Base-by-base conservation (phyloP, 2,113 vertebrate genomes). In the Mobula hypostoma region DNA sequence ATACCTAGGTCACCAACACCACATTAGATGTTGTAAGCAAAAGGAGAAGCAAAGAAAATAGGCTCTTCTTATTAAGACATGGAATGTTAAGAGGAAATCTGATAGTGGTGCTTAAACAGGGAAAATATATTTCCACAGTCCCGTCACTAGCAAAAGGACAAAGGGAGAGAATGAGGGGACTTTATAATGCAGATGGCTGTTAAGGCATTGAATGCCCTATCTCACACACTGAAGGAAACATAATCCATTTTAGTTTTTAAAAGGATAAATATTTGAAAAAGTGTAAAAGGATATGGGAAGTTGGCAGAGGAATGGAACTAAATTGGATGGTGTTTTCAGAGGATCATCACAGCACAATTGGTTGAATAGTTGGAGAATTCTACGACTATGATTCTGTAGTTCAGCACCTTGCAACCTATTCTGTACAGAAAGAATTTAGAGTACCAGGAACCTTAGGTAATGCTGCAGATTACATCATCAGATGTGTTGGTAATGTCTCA, bases 251-350 rank as follows among this genome's bases (percentile, higher is more conserved):
- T 24, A 85, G 82, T 56, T 85, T 83, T 85, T 61, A 61, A 85
- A 85, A 85, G 24, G 48, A 85, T 85, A 85, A 85, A 85, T 85
- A 58, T 58, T 85, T 85, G 48, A 27, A 58, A 83, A 85, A 85
- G 2, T 85, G 82, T 85, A 27, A 61, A 58, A 29, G 2, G 48
- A 85, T 85, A 85, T 61, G 82, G 82, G 48, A 61, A 85, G 82
- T 27, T 29, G 82, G 82, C 82, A 83, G 82, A 17, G 79, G 40
- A 83, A 83, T 83, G 82, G 24, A 85, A 58, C 56, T 58, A 85
- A 85, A 2, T 82, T 83, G 80, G 80, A 7, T 56, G 80, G 17
- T 24, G 40, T 40, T 85, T 85, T 58, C 82, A 85, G 48, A 85
- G 48, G 19, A 9, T 83, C 19, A 85, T 58, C 27, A 11, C 21